Evolutionary conservation across 2,113 vertebrate species (phyloP).

Genomic region (Anhinga anhinga): DNA sequence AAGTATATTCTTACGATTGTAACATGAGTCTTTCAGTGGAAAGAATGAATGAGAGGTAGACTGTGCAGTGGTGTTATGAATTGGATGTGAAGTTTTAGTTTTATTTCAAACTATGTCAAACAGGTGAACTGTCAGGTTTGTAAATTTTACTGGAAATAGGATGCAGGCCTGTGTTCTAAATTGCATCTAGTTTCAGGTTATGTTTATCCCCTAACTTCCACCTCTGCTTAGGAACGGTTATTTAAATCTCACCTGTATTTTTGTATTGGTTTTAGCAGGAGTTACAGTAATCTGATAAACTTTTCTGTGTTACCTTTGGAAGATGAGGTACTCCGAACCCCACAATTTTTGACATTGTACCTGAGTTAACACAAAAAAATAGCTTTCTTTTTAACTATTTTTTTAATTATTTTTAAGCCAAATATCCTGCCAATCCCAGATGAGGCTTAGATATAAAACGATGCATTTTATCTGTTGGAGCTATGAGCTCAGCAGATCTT

Average conservation of each 20-base stretch:
- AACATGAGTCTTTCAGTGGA: background rate
- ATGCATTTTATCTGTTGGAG: background rate
- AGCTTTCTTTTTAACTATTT: background rate
- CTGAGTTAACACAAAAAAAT: background rate
- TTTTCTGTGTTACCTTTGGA: background rate
- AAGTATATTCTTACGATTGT: background rate
- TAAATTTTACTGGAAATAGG: background rate
- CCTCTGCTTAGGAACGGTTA: background rate
- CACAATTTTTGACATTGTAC: background rate
- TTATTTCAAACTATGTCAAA: background rate
- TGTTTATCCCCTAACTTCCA: background rate
- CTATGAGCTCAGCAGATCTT: background rate
- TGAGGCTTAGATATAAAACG: background rate
- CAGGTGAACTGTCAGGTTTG: background rate
- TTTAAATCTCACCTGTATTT: background rate
- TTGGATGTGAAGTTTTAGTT: background rate
- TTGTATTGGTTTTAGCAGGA: background rate
- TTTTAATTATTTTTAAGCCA: background rate
- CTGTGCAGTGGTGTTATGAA: background rate
- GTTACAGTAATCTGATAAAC: background rate
- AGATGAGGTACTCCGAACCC: background rate
- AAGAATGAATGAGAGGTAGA: background rate
- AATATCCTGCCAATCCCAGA: background rate
- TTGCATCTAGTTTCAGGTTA: background rate
- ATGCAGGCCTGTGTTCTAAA: background rate